Conservation (phyloP, 2,797 vertebrate genomes). For the Cichlasoma orientale region DNA sequence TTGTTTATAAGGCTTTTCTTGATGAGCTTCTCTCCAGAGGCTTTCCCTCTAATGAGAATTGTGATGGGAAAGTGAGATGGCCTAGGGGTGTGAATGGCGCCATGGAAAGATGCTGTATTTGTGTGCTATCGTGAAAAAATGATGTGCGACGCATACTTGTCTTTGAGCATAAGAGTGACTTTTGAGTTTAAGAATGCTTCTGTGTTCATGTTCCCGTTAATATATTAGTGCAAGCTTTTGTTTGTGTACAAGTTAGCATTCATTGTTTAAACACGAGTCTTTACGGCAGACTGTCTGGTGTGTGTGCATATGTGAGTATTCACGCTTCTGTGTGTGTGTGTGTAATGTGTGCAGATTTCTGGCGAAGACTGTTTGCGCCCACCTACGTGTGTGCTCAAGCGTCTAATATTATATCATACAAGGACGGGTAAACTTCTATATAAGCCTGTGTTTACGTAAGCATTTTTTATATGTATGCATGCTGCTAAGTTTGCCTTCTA, state of each 20-base stretch:
- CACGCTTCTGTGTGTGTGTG: constrained; percentile 8
- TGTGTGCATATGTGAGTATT: constrained; percentile 35
- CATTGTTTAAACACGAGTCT: constrained; percentile 10
- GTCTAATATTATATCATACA: constrained; percentile 32
- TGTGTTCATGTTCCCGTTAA: constrained; percentile 1
- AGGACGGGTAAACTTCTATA: constrained; percentile 13
- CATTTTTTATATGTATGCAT: constrained; percentile 14
- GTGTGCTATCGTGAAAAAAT: not conserved
- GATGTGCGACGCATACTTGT: not conserved
- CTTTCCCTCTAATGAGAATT: constrained; percentile 38
- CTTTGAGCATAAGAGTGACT: not conserved
- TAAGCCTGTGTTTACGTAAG: constrained; percentile 24
- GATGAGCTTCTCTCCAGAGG: constrained; percentile 27
- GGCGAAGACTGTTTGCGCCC: constrained; percentile 28
- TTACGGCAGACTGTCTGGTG: constrained; percentile 26
- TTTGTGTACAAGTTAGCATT: constrained; percentile 26
- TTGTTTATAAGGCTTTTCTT: constrained; percentile 43
- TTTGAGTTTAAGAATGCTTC: constrained; percentile 1
- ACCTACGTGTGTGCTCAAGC: constrained; percentile 27
- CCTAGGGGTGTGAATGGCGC: constrained; percentile 38
- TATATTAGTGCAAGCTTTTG: not conserved
- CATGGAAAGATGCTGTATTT: constrained; percentile 6
- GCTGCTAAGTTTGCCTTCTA: constrained; percentile 43
- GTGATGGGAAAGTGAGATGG: constrained; percentile 30
- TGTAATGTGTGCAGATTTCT: constrained; percentile 25